phyloP scores from a whole-genome alignment of 2,797 vertebrate species.

The Gallirallus australis region DNA sequence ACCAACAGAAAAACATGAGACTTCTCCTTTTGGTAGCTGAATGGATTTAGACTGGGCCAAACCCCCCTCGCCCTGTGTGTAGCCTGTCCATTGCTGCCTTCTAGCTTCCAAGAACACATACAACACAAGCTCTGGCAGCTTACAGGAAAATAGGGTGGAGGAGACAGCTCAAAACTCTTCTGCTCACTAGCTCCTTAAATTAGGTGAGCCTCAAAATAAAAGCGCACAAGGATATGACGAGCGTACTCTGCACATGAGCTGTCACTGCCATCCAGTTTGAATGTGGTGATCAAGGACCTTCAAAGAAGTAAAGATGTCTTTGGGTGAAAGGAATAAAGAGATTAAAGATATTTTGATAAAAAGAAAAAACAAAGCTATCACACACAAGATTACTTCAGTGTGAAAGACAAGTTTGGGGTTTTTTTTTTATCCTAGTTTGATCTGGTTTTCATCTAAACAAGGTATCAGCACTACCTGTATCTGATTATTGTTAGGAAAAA shows the following conservation, averaged over 20 bases:
- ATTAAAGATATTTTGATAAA: conserved; percentile 55
- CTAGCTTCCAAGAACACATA: background rate
- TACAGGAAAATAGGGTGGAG: background rate
- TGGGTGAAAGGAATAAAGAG: background rate
- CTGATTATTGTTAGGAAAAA: background rate
- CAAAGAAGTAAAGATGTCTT: background rate
- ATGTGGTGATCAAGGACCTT: conserved; percentile 35
- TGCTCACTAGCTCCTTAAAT: background rate
- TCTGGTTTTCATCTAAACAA: conserved; percentile 4
- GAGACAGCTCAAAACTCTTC: background rate
- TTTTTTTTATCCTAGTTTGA: conserved; percentile 7
- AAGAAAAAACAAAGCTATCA: conserved; percentile 11
- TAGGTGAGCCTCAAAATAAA: conserved; percentile 17
- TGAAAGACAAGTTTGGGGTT: background rate
- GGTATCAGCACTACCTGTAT: background rate
- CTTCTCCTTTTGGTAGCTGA: background rate
- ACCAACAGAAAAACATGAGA: background rate
- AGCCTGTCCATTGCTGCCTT: background rate
- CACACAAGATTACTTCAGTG: background rate
- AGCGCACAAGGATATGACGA: background rate
- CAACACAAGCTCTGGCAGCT: background rate
- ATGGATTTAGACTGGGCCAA: background rate
- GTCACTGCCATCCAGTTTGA: background rate
- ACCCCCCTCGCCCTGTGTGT: rapidly evolving
- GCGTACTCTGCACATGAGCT: background rate